These are phyloP conservation scores for Himalopsyche tibetana DNA, from an alignment of 2,888 invertebrate genomes.

Conservation along the genomic window DNA sequence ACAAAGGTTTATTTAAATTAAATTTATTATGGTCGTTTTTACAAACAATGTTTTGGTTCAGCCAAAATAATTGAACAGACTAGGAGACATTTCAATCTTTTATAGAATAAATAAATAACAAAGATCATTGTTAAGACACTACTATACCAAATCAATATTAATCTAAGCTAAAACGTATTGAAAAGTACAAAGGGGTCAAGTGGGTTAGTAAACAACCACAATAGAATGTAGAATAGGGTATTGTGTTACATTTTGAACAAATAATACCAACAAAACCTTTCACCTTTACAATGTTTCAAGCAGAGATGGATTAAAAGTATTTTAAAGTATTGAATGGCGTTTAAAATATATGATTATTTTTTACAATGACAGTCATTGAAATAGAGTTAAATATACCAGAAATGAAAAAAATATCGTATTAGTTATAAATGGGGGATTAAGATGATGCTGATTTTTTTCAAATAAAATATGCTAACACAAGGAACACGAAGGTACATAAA, in stretches of 20 bases:
- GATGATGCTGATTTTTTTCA: too few relatives aligned
- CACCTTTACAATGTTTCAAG: background rate
- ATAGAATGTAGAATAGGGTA: conserved; percentile 22
- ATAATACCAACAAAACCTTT: conserved; percentile 29
- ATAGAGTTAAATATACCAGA: too few relatives aligned
- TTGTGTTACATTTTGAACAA: conserved; percentile 34
- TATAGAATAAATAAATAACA: background rate
- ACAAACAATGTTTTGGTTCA: too few relatives aligned
- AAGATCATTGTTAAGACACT: conserved; percentile 1
- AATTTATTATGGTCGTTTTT: too few relatives aligned
- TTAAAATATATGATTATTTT: too few relatives aligned
- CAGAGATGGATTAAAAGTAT: background rate
- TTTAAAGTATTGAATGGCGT: too few relatives aligned
- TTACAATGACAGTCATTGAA: too few relatives aligned
- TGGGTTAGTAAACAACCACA: conserved; percentile 30
- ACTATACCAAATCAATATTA: conserved; percentile 25
- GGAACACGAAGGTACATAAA: too few relatives aligned
- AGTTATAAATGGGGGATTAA: too few relatives aligned
- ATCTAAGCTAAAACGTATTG: background rate
- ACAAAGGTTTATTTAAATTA: too few relatives aligned
- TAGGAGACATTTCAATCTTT: background rate
- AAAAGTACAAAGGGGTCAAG: conserved; percentile 19
- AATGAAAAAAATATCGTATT: too few relatives aligned
- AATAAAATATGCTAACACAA: too few relatives aligned
- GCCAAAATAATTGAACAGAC: background rate